Percentiles rank a stretch among this genome's conserved stretches.
phyloP scores from a whole-genome alignment of 2,888 invertebrate species.

The Microctonus brassicae region DNA sequence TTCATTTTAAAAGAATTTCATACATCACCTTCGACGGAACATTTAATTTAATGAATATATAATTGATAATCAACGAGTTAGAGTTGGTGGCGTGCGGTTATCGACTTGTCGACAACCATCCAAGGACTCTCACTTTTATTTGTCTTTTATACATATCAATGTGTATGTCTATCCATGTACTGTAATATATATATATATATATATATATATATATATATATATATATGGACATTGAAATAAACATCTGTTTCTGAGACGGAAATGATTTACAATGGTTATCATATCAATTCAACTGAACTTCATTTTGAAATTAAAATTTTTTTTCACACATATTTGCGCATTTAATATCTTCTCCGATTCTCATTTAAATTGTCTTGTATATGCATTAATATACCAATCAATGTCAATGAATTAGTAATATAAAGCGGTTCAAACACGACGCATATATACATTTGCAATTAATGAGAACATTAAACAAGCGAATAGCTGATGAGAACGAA shows the following conservation, averaged over 20 bases:
- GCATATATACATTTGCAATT: background rate
- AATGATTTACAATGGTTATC: background rate
- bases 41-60: background rate
- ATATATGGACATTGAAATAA: background rate
- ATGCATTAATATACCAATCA: background rate
- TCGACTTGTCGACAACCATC: conserved; percentile 45
- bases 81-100: conserved; percentile 44
- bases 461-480: conserved; percentile 1
- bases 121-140: conserved; percentile 66
- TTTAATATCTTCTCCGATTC: background rate
- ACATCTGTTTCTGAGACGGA: background rate
- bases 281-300: background rate
- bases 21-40: background rate
- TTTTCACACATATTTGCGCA: background rate
- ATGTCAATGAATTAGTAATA: background rate
- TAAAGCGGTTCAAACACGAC: background rate
- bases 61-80: background rate
- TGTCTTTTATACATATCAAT: conserved; percentile 55
- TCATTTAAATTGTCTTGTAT: background rate
- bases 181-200: background rate
- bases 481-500: background rate
- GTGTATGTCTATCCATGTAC: too few relatives aligned
- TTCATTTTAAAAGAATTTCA: background rate
- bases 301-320: background rate
- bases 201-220: background rate